Conservation (phyloP, 1,140 invertebrate genomes). For the Palaemon carinicauda region DNA sequence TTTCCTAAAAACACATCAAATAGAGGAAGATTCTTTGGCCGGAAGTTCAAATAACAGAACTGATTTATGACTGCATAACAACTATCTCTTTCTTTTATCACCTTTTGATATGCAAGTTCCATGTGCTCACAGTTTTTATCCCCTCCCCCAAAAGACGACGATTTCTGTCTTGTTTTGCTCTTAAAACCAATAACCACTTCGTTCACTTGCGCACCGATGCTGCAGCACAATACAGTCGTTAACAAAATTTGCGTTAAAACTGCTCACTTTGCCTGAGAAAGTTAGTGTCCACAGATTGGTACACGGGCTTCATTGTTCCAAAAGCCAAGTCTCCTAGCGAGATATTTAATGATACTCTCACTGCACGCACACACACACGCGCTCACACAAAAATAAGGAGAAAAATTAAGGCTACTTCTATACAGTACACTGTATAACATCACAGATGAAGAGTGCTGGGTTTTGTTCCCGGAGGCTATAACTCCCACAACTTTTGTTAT, state of each 20-base stretch:
- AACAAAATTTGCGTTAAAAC: not conserved
- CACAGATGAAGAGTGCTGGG: conserved; percentile 56
- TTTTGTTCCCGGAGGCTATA: conserved; percentile 50
- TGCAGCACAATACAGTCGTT: conserved; percentile 27
- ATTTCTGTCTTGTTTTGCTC: conserved; percentile 11
- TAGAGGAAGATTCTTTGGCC: conserved; percentile 32
- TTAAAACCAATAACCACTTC: conserved; percentile 33
- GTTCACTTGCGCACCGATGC: conserved; percentile 30
- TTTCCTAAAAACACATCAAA: not conserved
- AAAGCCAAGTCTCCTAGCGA: too few relatives aligned
- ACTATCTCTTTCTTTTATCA: not conserved
- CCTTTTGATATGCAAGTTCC: conserved; percentile 47
- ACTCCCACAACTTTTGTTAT: conserved; percentile 66
- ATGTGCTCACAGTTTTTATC: conserved; percentile 5
- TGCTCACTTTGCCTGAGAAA: conserved; percentile 55
- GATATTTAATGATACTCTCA: conserved; percentile 1
- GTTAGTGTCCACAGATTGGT: conserved; percentile 49
- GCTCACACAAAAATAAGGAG: conserved; percentile 11
- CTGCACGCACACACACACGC: not conserved
- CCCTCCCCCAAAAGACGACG: not conserved
- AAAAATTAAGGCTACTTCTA: conserved; percentile 55
- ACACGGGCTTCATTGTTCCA: not conserved
- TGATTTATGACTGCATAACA: not conserved
- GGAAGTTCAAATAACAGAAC: conserved; percentile 21
- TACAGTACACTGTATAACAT: conserved; percentile 54